Percentiles rank a stretch among this genome's conserved stretches.
phyloP scores from a whole-genome alignment of 2,113 vertebrate genomes.

The Sylvietta virens region DNA sequence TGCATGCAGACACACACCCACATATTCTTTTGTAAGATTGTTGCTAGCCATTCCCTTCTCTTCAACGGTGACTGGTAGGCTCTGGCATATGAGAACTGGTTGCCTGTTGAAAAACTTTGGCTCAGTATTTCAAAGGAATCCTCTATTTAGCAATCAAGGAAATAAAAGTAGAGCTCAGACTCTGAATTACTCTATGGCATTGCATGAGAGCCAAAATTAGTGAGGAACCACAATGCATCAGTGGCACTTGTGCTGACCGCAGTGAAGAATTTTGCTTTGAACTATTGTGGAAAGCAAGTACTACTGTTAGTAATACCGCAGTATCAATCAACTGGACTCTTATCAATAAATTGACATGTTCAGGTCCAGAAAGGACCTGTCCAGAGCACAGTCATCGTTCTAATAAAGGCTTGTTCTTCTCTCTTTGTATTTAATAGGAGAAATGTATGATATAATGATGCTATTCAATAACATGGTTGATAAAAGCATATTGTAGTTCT shows the following conservation, averaged over 20 bases:
- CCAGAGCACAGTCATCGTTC: background rate
- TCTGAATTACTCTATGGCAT: background rate
- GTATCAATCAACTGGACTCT: background rate
- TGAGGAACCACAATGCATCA: background rate
- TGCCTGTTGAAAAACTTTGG: background rate
- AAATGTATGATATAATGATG: background rate
- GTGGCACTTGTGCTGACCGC: background rate
- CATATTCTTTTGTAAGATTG: background rate
- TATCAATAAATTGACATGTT: background rate
- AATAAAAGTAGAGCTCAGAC: background rate
- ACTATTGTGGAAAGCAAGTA: background rate
- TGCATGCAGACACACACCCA: accelerated
- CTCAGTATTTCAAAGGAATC: background rate
- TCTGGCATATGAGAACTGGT: background rate
- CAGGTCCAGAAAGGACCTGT: background rate
- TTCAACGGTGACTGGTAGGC: background rate
- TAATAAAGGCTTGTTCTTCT: background rate
- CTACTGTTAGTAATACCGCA: background rate
- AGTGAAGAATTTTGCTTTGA: background rate
- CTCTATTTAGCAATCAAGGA: background rate
- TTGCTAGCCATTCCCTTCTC: background rate
- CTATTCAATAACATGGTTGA: background rate
- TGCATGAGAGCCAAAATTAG: background rate
- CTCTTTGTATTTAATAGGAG: background rate
- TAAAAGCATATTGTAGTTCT: background rate